Conservation (phyloP, 2,888 invertebrate species). For the Caenorhabditis sulstoni region DNA sequence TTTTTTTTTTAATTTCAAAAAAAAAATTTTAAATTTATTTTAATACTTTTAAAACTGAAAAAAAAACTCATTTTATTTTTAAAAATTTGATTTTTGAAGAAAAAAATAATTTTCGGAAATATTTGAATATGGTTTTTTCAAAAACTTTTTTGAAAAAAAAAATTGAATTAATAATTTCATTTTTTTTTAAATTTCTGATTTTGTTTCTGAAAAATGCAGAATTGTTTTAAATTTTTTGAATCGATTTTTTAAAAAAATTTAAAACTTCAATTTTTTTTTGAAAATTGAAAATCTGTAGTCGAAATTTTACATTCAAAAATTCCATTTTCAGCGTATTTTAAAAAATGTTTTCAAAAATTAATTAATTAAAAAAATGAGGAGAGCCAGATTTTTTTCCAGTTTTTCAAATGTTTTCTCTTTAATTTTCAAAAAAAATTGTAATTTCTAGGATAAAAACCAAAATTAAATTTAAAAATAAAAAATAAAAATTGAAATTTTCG, state of each 20-base stretch:
- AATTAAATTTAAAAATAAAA: slow-evolving; percentile 12
- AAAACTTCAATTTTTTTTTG: not conserved
- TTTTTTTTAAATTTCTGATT: not conserved
- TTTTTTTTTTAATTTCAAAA: no score
- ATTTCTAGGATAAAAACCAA: not conserved
- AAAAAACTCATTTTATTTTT: no score
- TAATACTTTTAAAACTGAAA: no score
- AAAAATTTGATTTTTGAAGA: no score
- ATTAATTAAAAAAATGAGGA: no score
- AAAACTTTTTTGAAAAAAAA: slow-evolving; percentile 8
- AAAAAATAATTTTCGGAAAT: no score
- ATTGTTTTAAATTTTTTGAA: not conserved
- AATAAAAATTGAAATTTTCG: not conserved
- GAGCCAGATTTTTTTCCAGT: no score
- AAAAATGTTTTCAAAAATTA: no score
- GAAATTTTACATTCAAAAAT: not conserved
- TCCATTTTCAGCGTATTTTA: no score
- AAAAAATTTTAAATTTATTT: no score
- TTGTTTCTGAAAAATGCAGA: not conserved
- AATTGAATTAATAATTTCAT: slow-evolving; percentile 12
- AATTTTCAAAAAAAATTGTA: not conserved
- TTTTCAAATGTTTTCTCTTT: no score
- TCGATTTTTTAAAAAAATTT: not conserved
- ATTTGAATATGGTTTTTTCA: no score
- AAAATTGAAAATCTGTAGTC: not conserved